phyloP scores from a whole-genome alignment of 2,797 vertebrate species.

The Triplophysa bombifrons region DNA sequence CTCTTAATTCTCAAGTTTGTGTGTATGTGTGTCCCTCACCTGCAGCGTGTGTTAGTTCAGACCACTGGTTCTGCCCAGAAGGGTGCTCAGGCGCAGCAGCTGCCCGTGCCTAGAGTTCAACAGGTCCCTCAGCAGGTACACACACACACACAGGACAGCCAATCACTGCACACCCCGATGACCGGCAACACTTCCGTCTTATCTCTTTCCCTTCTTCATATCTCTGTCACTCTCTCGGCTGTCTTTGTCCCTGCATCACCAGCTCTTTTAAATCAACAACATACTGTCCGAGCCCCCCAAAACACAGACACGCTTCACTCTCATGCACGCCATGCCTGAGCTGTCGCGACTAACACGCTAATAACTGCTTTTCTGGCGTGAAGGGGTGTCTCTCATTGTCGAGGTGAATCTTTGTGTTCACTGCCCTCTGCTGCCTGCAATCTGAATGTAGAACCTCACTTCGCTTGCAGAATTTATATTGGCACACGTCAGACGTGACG shows the following conservation, averaged over 20 bases:
- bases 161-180: slow-evolving; percentile 17
- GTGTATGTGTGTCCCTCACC: slow-evolving; percentile 61
- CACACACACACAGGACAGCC: slow-evolving; percentile 51
- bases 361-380: slow-evolving; percentile 26
- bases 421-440: slow-evolving; percentile 46
- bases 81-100: slow-evolving; percentile 87
- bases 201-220: slow-evolving; percentile 1
- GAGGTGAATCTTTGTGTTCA: slow-evolving; percentile 36
- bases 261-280: slow-evolving; percentile 11
- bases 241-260: slow-evolving; percentile 20
- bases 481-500: neutral
- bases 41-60: slow-evolving; percentile 95
- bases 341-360: slow-evolving; percentile 39
- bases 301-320: slow-evolving; percentile 1
- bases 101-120: slow-evolving; percentile 88
- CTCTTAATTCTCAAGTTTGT: slow-evolving; percentile 56
- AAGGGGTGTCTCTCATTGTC: slow-evolving; percentile 28
- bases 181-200: neutral
- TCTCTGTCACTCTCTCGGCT: slow-evolving; percentile 11
- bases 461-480: neutral
- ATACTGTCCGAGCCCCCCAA: slow-evolving; percentile 24
- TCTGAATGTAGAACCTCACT: neutral
- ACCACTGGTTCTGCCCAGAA: slow-evolving; percentile 90
- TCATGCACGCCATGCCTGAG: neutral
- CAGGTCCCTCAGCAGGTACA: slow-evolving; percentile 94